A percentile compares a stretch with the other conserved stretches of the same genome.
phyloP scores from a whole-genome alignment of 2,888 invertebrate genomes.

The Tetranychus truncatus region DNA sequence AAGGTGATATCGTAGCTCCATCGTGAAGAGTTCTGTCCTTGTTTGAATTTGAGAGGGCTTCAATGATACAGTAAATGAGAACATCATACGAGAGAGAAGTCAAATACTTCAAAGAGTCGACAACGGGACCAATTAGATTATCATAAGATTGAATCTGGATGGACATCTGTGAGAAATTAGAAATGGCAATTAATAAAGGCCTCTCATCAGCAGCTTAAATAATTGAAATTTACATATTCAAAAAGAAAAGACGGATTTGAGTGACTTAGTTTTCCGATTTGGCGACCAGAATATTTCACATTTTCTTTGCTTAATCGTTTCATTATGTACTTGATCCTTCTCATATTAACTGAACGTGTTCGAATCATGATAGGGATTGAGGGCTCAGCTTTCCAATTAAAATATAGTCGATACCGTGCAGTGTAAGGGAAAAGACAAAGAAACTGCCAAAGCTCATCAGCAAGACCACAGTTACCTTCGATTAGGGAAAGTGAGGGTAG shows the following conservation, averaged over 20 bases:
- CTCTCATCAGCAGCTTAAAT: neutral
- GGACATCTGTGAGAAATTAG: constrained; percentile 34
- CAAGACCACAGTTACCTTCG: constrained; percentile 84
- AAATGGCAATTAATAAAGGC: constrained; percentile 4
- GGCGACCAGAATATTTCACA: constrained; percentile 83
- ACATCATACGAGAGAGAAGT: constrained; percentile 89
- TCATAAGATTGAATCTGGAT: constrained; percentile 77
- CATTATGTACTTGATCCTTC: constrained; percentile 86
- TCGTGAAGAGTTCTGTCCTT: constrained; percentile 58
- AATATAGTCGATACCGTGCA: constrained; percentile 49
- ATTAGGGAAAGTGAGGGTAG: constrained; percentile 75
- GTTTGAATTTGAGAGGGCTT: constrained; percentile 59
- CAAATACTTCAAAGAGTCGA: constrained; percentile 88
- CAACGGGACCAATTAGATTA: constrained; percentile 83
- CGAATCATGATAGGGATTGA: constrained; percentile 64
- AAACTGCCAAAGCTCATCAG: constrained; percentile 86
- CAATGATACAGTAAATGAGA: constrained; percentile 81
- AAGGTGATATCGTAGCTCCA: constrained; percentile 73
- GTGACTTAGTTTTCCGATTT: constrained; percentile 89
- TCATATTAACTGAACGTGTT: constrained; percentile 65
- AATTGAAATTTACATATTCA: constrained; percentile 56
- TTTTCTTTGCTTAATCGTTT: constrained; percentile 87
- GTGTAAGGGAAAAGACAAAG: constrained; percentile 70
- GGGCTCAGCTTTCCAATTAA: constrained; percentile 86
- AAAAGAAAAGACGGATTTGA: constrained; percentile 86